These are phyloP conservation scores for Amblyopsis hoosieri DNA, from an alignment of 2,797 vertebrate species.

Conservation along the genomic window DNA sequence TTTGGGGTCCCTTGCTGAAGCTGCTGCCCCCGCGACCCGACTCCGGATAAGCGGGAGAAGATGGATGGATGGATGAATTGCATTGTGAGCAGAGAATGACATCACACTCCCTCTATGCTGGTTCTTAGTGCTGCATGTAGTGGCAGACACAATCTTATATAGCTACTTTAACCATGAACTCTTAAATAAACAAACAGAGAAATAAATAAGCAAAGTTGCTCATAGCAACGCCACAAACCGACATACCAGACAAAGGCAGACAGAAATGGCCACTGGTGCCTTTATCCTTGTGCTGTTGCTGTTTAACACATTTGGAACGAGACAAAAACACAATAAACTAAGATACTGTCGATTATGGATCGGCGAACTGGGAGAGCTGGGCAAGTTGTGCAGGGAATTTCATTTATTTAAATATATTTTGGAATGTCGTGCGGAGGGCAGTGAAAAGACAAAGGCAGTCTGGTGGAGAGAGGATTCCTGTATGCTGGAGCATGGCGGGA, in stretches of 20 bases:
- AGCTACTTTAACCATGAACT: constrained; percentile 34
- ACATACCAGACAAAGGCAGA: constrained; percentile 20
- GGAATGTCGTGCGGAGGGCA: constrained; percentile 43
- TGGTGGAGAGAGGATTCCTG: constrained; percentile 58
- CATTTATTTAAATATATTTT: too few species aligned
- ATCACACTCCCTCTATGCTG: too few species aligned
- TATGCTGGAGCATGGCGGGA: constrained; percentile 64
- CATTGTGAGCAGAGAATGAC: too few species aligned
- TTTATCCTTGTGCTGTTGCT: constrained; percentile 52
- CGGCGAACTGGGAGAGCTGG: constrained; percentile 9
- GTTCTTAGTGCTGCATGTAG: too few species aligned
- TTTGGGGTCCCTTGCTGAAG: too few species aligned
- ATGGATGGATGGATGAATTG: too few species aligned
- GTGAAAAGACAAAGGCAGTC: constrained; percentile 62
- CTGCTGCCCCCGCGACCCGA: too few species aligned
- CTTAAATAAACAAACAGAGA: constrained; percentile 69
- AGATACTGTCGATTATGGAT: constrained; percentile 55
- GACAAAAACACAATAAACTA: constrained; percentile 47
- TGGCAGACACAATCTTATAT: too few species aligned
- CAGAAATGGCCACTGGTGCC: constrained; percentile 17
- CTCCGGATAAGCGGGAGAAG: too few species aligned
- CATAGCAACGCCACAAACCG: constrained; percentile 48
- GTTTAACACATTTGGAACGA: constrained; percentile 44
- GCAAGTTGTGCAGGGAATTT: too few species aligned
- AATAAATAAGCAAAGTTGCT: constrained; percentile 70